These are phyloP conservation scores for Drosophila baimaii DNA, from an alignment of 1,140 invertebrate species.

Conservation along the genomic window DNA sequence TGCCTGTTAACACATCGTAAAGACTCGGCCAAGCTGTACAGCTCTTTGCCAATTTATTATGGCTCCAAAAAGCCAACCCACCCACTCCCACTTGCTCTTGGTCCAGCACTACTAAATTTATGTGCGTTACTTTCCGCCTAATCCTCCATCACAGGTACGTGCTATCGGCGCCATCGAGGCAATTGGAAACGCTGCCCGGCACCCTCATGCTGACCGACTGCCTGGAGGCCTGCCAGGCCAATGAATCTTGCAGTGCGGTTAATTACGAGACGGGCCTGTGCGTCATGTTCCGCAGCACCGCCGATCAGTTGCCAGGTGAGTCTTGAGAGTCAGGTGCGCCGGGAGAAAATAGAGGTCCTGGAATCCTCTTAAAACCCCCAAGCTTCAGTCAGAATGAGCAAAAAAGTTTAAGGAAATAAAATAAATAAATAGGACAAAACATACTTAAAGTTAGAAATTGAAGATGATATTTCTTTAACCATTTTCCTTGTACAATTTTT, in stretches of 20 bases:
- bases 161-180: constrained; percentile 94
- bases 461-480: background rate
- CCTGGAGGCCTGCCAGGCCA: constrained; percentile 94
- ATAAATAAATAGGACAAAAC: too few relatives aligned
- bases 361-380: background rate
- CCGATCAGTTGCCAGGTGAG: constrained; percentile 93
- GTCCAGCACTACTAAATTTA: constrained; percentile 44
- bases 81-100: constrained; percentile 29
- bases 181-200: constrained; percentile 94
- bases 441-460: background rate
- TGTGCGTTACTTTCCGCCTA: constrained; percentile 69
- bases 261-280: constrained; percentile 98
- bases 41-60: constrained; percentile 38
- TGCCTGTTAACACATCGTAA: constrained; percentile 70
- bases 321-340: constrained; percentile 85
- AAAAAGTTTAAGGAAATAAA: background rate
- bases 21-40: constrained; percentile 85
- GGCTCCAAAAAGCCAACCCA: constrained; percentile 28
- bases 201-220: constrained; percentile 97
- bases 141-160: constrained; percentile 84
- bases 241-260: constrained; percentile 94
- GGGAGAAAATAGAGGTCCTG: constrained; percentile 31
- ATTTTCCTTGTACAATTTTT: background rate
- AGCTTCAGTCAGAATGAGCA: too few relatives aligned
- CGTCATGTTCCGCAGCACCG: constrained; percentile 95